These are phyloP conservation scores for Caretta caretta DNA, from an alignment of 2,113 vertebrate genomes.

Conservation along the genomic window DNA sequence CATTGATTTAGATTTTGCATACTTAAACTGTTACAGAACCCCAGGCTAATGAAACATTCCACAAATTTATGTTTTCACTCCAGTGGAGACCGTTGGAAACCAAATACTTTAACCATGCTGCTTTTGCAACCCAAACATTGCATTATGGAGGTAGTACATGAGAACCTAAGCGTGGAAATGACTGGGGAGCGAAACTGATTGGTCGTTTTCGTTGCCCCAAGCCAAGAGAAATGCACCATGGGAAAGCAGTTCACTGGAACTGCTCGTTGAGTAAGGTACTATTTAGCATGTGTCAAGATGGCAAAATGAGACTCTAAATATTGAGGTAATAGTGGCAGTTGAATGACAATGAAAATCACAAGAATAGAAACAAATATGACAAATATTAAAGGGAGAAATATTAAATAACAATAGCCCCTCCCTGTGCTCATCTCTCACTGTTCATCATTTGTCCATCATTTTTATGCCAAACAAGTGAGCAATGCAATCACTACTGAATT, in stretches of 20 bases:
- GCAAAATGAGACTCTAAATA: fast-evolving
- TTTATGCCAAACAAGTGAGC: constrained; percentile 50
- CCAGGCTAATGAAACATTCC: background rate
- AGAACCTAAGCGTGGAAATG: background rate
- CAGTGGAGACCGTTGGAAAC: background rate
- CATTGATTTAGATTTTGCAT: background rate
- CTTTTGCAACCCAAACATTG: background rate
- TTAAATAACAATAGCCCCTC: background rate
- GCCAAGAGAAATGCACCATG: background rate
- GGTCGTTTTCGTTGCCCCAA: background rate
- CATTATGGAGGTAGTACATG: background rate
- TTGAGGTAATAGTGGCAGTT: background rate
- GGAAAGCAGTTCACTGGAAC: background rate
- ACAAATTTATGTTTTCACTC: background rate
- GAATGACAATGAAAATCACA: background rate
- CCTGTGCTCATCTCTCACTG: background rate
- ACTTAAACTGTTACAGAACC: background rate
- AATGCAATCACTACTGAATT: background rate
- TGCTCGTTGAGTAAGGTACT: background rate
- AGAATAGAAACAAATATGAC: background rate
- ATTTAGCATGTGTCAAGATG: background rate
- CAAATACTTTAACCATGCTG: background rate
- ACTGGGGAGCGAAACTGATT: background rate
- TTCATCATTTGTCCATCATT: background rate
- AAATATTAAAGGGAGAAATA: background rate